Base-by-base conservation (phyloP, 2,113 vertebrate genomes). In the Gnathonemus echidnorhynchus region DNA sequence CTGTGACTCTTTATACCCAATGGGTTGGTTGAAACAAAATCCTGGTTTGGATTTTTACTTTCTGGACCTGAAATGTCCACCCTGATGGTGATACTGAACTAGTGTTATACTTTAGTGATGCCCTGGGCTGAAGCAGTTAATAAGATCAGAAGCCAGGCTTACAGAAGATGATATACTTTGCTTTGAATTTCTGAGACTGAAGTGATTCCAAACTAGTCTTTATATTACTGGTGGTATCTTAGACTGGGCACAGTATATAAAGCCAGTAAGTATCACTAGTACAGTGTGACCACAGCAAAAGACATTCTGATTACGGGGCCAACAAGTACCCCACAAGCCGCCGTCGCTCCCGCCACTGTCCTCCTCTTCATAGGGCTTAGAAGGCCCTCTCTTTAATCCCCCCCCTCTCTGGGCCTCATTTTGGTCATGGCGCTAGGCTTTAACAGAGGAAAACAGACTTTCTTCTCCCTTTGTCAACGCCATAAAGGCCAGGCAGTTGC, bases 351-450 rank as follows among this genome's bases (percentile, higher is more conserved):
- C 27, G 17, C 58, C 80, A 83, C 89, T 84, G 90, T 91, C 88
- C 90, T 88, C 88, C 62, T 89, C 90, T 92, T 92, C 92, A 88
- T 91, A 42, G 17, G 35, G 74, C 35, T 80, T 80, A 80, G 31
- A 42, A 80, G 7, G 35, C 74, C 17, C 88, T 91, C 91, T 77
- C 35, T 90, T 91, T 93, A 93, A 94, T 93, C 91, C 91, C 35
- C 89, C 88, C 92, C 70, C 86, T 31, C 48, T 31, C 31, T 42
- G 74, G 74, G 74, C 74, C 74, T 80, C 74, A 80, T 80, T 80
- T 42, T 35, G 31, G 74, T 80, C 74, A 80, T 80, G 74, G 74
- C 31, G 15, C 35, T 80, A 19, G 31, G 74, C 74, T 80, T 80
- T 80, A 80, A 80, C 74, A 39, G 74, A 27, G 84, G 84, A 86